Percentiles rank a stretch among this genome's conserved stretches.
These are phyloP conservation scores for Zoanthus sansibaricus DNA, from an alignment of 92 coral and sea anemone genomes.

Conservation along the genomic window DNA sequence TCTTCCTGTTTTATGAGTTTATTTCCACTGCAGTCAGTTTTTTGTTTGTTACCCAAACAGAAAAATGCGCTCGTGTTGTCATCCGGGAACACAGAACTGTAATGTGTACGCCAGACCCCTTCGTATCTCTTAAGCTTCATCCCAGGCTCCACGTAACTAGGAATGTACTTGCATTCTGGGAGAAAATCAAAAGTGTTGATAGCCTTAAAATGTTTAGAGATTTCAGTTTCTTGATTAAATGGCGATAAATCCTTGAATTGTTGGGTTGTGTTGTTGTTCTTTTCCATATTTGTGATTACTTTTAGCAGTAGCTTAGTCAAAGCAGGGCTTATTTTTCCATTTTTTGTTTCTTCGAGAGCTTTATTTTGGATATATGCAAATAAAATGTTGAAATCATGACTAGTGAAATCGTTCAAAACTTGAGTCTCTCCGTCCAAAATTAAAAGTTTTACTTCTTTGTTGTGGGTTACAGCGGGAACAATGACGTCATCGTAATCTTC, in stretches of 20 bases:
- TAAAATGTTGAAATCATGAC: slow-evolving; percentile 19
- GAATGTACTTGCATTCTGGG: slow-evolving; percentile 53
- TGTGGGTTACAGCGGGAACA: slow-evolving; percentile 7
- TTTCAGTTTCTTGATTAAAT: background rate
- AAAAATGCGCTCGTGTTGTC: slow-evolving; percentile 73
- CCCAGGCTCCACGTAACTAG: slow-evolving; percentile 51
- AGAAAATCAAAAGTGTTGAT: slow-evolving; percentile 49
- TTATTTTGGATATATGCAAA: background rate
- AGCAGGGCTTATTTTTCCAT: background rate
- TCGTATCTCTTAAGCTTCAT: slow-evolving; percentile 60
- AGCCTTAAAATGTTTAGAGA: slow-evolving; percentile 9
- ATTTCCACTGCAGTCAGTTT: slow-evolving; percentile 76
- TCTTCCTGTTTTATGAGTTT: slow-evolving; percentile 56
- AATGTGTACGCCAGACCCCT: slow-evolving; percentile 80
- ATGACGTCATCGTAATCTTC: slow-evolving; percentile 54
- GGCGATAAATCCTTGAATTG: background rate
- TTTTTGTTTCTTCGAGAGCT: background rate
- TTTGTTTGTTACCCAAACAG: slow-evolving; percentile 68
- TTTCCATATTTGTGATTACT: background rate
- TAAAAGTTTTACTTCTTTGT: background rate
- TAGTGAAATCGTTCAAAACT: slow-evolving; percentile 3
- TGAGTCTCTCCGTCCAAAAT: slow-evolving; percentile 7
- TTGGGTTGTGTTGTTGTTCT: background rate
- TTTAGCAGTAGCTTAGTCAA: background rate
- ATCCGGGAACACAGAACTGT: slow-evolving; percentile 75